These are phyloP conservation scores for Australoheros scitulus DNA, from an alignment of 2,113 vertebrate species.

Conservation along the genomic window DNA sequence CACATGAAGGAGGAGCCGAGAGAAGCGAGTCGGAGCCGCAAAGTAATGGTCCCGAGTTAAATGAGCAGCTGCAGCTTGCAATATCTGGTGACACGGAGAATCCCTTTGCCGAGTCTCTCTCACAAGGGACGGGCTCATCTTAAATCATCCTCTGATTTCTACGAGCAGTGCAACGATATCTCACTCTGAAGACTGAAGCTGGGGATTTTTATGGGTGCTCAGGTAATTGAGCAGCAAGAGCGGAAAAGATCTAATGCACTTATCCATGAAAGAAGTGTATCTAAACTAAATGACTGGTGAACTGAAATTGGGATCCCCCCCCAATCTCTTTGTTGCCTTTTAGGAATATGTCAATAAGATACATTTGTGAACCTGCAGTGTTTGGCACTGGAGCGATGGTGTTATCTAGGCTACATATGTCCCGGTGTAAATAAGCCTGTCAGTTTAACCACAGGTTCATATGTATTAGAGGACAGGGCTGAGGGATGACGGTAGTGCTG, in stretches of 20 bases:
- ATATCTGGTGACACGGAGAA: constrained; percentile 60
- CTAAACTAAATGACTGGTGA: constrained; percentile 49
- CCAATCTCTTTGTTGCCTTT: constrained; percentile 18
- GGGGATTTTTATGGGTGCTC: constrained; percentile 69
- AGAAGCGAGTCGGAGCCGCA: constrained; percentile 34
- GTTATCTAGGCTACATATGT: constrained; percentile 53
- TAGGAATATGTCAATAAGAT: constrained; percentile 83
- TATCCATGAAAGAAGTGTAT: constrained; percentile 51
- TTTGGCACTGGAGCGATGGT: constrained; percentile 59
- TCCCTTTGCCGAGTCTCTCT: constrained; percentile 56
- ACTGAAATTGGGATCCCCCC: constrained; percentile 37
- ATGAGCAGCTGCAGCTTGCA: constrained; percentile 58
- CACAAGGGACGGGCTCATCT: constrained; percentile 45
- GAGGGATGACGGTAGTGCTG: constrained; percentile 48
- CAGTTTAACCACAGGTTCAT: constrained; percentile 58
- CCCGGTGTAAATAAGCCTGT: constrained; percentile 72
- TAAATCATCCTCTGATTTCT: constrained; percentile 73
- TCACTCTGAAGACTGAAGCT: constrained; percentile 57
- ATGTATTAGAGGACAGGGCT: constrained; percentile 50
- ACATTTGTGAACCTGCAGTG: constrained; percentile 72
- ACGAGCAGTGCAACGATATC: constrained; percentile 40
- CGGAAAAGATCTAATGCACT: constrained; percentile 49
- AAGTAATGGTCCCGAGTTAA: constrained; percentile 62
- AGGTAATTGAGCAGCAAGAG: constrained; percentile 74
- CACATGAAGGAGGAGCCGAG: constrained; percentile 17